Conservation (phyloP, 2,797 vertebrate species). For the Molossus alvarezi region DNA sequence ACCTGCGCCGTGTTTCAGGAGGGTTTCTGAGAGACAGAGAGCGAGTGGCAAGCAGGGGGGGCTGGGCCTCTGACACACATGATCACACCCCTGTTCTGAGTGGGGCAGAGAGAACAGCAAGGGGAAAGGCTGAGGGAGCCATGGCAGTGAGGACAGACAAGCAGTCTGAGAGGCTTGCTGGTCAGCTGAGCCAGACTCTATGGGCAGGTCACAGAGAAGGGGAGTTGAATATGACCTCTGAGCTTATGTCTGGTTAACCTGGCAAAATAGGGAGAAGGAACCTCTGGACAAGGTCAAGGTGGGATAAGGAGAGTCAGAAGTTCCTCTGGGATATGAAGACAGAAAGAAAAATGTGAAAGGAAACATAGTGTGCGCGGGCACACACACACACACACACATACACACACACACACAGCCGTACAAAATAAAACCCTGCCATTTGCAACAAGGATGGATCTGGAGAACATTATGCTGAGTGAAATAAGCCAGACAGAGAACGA, state of each 20-base stretch:
- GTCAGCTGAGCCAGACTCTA: neutral
- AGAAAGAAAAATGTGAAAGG: neutral
- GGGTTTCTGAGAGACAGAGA: neutral
- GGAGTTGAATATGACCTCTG: neutral
- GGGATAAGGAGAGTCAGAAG: neutral
- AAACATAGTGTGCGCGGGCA: neutral
- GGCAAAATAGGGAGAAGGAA: neutral
- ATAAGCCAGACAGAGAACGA: too few relatives aligned
- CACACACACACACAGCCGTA: neutral
- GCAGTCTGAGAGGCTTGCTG: neutral
- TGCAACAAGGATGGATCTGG: too few relatives aligned
- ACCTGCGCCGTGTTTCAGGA: fast-evolving
- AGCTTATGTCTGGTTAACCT: neutral
- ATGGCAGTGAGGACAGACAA: neutral
- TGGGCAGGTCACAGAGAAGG: neutral
- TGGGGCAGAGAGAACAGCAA: neutral
- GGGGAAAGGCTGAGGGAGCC: too few relatives aligned
- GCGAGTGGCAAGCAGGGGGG: neutral
- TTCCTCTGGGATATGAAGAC: neutral
- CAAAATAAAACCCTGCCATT: neutral
- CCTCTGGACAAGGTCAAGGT: neutral
- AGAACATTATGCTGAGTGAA: too few relatives aligned
- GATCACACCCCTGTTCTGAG: neutral
- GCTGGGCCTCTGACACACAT: neutral
- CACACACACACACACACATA: neutral